Evolutionary conservation across 2,888 invertebrate genomes (phyloP).

Genomic region (Cryptus armator): DNA sequence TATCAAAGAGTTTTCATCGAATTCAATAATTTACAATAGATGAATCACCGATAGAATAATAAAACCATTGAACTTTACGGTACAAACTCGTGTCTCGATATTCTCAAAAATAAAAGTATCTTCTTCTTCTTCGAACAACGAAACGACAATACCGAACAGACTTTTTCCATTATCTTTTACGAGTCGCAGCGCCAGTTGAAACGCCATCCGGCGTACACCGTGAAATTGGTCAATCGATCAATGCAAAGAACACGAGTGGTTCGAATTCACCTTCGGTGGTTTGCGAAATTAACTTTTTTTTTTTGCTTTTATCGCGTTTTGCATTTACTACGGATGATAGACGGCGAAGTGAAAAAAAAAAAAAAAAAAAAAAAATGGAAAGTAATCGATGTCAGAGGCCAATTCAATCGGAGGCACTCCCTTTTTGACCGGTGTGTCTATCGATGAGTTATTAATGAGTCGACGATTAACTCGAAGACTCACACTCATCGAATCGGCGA

Average conservation of each 20-base stretch:
- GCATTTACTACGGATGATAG: constrained; percentile 1
- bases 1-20: not conserved
- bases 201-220: constrained; percentile 27
- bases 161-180: constrained; percentile 34
- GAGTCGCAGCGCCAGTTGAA: not conserved
- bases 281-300: constrained; percentile 1
- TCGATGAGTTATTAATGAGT: constrained; percentile 32
- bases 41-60: not conserved
- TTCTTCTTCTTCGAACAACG: not conserved
- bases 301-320: constrained; percentile 11
- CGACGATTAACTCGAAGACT: constrained; percentile 9
- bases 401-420: constrained; percentile 56
- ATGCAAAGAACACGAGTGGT: constrained; percentile 24
- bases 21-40: not conserved
- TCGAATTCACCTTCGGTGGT: not conserved
- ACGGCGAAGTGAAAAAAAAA: not conserved
- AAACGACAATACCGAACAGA: not conserved
- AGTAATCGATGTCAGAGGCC: constrained; percentile 39
- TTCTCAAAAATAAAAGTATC: not conserved
- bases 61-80: not conserved
- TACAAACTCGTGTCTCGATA: not conserved
- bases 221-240: constrained; percentile 46
- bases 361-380: not conserved
- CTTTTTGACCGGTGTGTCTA: constrained; percentile 26
- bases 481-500: constrained; percentile 18